Conservation (phyloP, 2,113 vertebrate species). For the Baryphthengus martii region DNA sequence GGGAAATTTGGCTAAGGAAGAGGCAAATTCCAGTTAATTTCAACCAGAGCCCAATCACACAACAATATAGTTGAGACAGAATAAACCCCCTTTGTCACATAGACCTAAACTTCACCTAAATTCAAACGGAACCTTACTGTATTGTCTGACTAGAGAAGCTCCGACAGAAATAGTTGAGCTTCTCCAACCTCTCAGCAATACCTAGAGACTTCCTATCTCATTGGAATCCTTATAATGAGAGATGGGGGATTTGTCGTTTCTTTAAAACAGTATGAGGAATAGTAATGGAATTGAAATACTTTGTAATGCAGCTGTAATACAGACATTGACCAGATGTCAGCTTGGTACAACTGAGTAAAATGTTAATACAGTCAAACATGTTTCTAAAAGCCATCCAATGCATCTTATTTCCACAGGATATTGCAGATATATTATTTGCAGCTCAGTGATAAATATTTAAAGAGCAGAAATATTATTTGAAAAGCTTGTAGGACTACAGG, state of each 20-base stretch:
- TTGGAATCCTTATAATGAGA: background rate
- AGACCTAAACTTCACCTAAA: background rate
- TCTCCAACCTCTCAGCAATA: background rate
- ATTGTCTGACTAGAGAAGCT: background rate
- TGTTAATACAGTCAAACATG: background rate
- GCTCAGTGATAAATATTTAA: conserved; percentile 36
- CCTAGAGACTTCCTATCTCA: background rate
- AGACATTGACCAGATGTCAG: conserved; percentile 1
- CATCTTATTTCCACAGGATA: background rate
- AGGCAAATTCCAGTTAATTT: background rate
- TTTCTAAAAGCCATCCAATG: conserved; percentile 19
- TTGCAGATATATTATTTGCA: conserved; percentile 37
- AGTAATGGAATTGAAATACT: background rate
- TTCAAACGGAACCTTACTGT: background rate
- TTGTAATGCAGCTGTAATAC: conserved; percentile 1
- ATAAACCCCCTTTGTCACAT: background rate
- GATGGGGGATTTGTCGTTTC: background rate
- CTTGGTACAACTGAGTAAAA: conserved; percentile 2
- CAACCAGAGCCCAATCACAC: background rate
- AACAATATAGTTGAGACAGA: background rate
- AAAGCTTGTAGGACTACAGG: conserved; percentile 29
- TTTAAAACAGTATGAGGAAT: background rate
- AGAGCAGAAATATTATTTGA: conserved; percentile 52
- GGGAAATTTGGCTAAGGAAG: background rate
- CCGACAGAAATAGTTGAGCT: background rate